Conservation (phyloP, 2,888 invertebrate species). For the Torymus texanus region DNA sequence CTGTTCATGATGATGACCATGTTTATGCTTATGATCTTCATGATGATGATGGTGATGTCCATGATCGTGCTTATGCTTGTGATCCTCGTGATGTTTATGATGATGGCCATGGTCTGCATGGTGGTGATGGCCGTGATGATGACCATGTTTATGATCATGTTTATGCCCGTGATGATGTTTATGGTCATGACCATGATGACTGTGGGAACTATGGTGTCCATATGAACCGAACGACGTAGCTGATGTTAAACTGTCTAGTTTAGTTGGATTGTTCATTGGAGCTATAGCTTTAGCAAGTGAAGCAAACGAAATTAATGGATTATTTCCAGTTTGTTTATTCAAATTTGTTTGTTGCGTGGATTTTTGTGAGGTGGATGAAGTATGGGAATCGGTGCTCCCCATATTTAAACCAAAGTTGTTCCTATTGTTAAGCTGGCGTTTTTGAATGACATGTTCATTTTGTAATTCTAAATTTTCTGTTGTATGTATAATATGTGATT, state of each 20-base stretch:
- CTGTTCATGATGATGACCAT: conserved; percentile 20
- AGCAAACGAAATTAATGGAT: background rate
- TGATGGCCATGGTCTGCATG: conserved; percentile 33
- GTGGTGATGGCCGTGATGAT: conserved; percentile 31
- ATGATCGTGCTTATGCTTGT: conserved; percentile 26
- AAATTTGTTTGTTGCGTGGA: background rate
- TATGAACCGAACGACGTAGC: background rate
- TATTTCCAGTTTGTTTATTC: background rate
- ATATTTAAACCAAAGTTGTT: background rate
- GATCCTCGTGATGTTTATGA: conserved; percentile 28
- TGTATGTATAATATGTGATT: conserved; percentile 10
- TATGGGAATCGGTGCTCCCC: no score
- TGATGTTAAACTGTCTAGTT: no score
- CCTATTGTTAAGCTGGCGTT: conserved; percentile 24
- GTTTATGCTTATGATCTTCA: conserved; percentile 36
- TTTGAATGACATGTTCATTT: conserved; percentile 16
- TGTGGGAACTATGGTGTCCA: background rate
- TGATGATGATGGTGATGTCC: conserved; percentile 26
- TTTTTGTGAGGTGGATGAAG: no score
- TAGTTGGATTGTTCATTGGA: background rate
- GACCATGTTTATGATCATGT: conserved; percentile 30
- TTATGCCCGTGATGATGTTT: conserved; percentile 29
- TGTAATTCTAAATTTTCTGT: conserved; percentile 1
- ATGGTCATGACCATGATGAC: conserved; percentile 25
- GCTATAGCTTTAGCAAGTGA: background rate